A percentile compares a stretch with the other conserved stretches of the same genome.
phyloP scores from a whole-genome alignment of 2,888 invertebrate species.

The Mimas tiliae region DNA sequence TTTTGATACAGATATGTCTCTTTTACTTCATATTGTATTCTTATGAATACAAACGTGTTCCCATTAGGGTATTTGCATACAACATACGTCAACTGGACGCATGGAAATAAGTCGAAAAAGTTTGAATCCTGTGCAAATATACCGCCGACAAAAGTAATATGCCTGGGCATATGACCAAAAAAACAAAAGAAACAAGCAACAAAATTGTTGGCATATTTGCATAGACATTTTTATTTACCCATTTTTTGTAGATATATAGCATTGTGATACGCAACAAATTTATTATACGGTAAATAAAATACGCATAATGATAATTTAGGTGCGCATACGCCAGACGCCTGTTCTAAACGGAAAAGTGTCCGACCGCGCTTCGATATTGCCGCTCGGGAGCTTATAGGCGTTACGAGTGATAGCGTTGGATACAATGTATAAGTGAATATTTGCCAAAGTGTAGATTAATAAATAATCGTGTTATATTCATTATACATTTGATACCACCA shows the following conservation, averaged over 20 bases:
- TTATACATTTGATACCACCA: too few relatives aligned
- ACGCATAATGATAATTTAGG: neutral
- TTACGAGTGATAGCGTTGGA: neutral
- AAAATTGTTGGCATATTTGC: slow-evolving; percentile 8
- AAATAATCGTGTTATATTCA: too few relatives aligned
- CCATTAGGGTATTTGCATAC: neutral
- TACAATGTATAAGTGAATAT: neutral
- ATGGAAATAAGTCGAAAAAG: neutral
- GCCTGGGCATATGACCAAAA: neutral
- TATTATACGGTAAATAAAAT: neutral
- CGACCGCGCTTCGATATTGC: slow-evolving; percentile 26
- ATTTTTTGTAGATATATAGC: neutral
- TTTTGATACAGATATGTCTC: neutral
- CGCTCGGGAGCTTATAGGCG: slow-evolving; percentile 31
- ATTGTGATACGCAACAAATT: neutral
- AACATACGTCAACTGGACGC: neutral
- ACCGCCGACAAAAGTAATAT: slow-evolving; percentile 1
- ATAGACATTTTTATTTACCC: neutral
- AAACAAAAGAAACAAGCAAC: neutral
- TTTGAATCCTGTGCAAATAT: neutral
- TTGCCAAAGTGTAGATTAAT: too few relatives aligned
- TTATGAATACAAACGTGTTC: neutral
- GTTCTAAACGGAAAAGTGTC: neutral
- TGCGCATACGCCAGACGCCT: slow-evolving; percentile 28
- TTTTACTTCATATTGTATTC: neutral